Conservation (phyloP, 23 tunicate genomes). For the Halocynthia aurantium region DNA sequence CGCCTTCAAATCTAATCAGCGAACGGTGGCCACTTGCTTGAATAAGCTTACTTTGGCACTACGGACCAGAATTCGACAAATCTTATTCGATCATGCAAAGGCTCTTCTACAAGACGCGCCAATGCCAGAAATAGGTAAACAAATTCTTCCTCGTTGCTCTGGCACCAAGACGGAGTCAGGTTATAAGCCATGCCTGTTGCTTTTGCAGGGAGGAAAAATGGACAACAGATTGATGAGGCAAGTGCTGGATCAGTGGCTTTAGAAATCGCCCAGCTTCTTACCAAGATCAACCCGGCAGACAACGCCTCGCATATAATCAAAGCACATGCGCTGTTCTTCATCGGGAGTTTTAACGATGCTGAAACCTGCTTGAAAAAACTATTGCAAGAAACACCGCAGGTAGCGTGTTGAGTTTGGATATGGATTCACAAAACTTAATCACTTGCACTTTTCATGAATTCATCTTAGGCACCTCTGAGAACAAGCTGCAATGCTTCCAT, state of each 20-base stretch:
- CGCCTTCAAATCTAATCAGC: conserved; percentile 49
- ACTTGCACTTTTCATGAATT: no score
- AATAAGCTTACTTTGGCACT: conserved; percentile 57
- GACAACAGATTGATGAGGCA: neutral
- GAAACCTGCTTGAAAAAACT: conserved; percentile 65
- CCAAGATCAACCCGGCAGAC: conserved; percentile 64
- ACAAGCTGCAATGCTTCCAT: no score
- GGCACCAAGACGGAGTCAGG: neutral
- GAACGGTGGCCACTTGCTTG: conserved; percentile 27
- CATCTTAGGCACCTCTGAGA: no score
- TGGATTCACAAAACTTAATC: no score
- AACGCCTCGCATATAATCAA: conserved; percentile 61
- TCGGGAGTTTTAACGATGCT: conserved; percentile 67
- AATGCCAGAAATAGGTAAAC: conserved; percentile 15
- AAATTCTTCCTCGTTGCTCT: neutral
- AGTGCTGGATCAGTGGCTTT: conserved; percentile 36
- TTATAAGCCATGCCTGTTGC: neutral
- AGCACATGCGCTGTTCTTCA: conserved; percentile 76
- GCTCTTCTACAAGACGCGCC: conserved; percentile 45
- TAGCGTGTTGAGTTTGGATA: neutral
- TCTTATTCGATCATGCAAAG: conserved; percentile 64
- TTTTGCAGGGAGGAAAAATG: neutral
- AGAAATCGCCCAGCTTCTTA: conserved; percentile 57
- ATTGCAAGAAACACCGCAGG: conserved; percentile 45
- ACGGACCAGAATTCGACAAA: conserved; percentile 53